Evolutionary conservation across 37 sponge, comb jelly and placozoan species (phyloP).

Genomic region (Chondrilla cf. caribensis): DNA sequence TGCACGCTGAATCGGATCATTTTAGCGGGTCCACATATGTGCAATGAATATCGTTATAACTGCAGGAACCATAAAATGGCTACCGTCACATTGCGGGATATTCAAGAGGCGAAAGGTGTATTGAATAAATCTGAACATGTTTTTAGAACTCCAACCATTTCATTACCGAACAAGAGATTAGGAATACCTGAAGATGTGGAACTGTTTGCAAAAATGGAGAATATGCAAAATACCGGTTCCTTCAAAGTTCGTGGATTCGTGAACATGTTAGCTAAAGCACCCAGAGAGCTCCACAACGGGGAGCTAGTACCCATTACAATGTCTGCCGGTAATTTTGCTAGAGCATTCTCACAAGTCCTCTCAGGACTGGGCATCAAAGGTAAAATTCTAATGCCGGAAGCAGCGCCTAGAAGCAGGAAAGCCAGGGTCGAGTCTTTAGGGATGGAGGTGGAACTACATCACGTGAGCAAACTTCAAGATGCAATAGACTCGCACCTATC

Average conservation of each 20-base stretch:
- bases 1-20: too few species aligned
- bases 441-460: conserved; percentile 39
- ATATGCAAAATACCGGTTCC: conserved; percentile 55
- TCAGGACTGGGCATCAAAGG: conserved; percentile 17
- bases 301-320: conserved; percentile 43
- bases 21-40: too few species aligned
- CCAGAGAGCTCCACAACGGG: conserved; percentile 28
- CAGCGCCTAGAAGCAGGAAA: conserved; percentile 29
- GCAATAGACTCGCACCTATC: conserved; percentile 31
- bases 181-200: conserved; percentile 17
- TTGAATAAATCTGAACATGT: conserved; percentile 26
- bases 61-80: neutral
- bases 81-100: conserved; percentile 33
- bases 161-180: conserved; percentile 13
- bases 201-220: conserved; percentile 49
- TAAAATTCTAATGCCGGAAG: conserved; percentile 47
- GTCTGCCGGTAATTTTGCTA: conserved; percentile 69
- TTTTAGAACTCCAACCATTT: conserved; percentile 34
- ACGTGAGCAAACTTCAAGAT: conserved; percentile 31
- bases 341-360: conserved; percentile 57
- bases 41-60: too few species aligned
- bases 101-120: conserved; percentile 10
- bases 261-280: conserved; percentile 22
- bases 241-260: conserved; percentile 55
- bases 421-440: conserved; percentile 43